phyloP scores from a whole-genome alignment of 1,140 invertebrate species.

The Cephus cinctus region DNA sequence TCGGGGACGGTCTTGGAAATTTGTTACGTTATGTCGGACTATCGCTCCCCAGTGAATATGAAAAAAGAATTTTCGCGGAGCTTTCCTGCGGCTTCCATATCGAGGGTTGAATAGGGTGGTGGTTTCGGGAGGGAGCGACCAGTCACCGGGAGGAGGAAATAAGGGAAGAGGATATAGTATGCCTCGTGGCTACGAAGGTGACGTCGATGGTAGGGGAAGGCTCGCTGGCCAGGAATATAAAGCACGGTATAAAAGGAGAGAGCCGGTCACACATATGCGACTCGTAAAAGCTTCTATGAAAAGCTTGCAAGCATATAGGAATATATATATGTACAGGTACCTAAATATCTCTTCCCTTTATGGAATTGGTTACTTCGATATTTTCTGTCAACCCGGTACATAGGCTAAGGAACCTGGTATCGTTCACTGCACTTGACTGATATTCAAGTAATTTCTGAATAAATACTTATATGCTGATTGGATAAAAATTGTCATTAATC shows the following conservation, averaged over 20 bases:
- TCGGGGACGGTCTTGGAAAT: conserved; percentile 33
- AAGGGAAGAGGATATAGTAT: conserved; percentile 2
- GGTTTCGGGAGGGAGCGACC: background rate
- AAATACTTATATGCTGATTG: no score
- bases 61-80: conserved; percentile 46
- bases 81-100: no score
- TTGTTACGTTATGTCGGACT: conserved; percentile 50
- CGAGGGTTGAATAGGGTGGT: conserved; percentile 9
- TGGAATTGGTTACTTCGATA: no score
- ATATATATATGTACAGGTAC: no score
- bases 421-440: no score
- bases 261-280: conserved; percentile 40
- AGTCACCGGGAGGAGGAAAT: background rate
- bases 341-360: no score
- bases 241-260: conserved; percentile 36
- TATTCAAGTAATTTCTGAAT: no score
- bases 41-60: conserved; percentile 54
- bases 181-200: no score
- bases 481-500: no score
- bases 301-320: conserved; percentile 34
- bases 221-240: conserved; percentile 43
- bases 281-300: conserved; percentile 41
- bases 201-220: conserved; percentile 16
- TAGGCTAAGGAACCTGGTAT: no score
- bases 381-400: no score